Evolutionary conservation across 2,888 invertebrate species (phyloP), one percentile per base, ranked within the genome.

Genomic region (Tinea semifulvella): DNA sequence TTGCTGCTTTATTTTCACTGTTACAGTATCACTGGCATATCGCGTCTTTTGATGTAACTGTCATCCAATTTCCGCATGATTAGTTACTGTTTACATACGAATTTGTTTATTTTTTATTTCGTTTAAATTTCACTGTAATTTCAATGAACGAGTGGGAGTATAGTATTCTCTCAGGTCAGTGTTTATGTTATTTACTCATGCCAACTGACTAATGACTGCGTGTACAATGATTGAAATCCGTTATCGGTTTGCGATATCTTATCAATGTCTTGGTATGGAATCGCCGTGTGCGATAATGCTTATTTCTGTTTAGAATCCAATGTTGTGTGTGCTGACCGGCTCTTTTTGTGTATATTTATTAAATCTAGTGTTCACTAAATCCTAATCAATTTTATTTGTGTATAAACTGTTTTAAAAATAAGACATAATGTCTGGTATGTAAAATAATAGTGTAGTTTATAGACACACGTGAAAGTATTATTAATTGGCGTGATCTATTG

Each of bases 41-140:
- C 14, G 22, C 22, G 2, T 10, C 2, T 60, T 63, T 61, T 58
- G 59, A 63, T 57, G 53, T 54, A 62, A 65, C 56, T 54, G 19
- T 11, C 5, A 4, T 5, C n/a, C 11, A 27, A 27, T 27, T 27
- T 27, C 27, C 27, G 27, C 27, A 27, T 27, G n/a, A 27, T 27
- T 27, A n/a, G 31, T 31, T 31, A n/a, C n/a, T n/a, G n/a, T n/a
- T n/a, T n/a, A n/a, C n/a, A n/a, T n/a, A n/a, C n/a, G 31, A 13
- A 14, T 31, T 31, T 13, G 6, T 31, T 13, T 31, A 31, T 14
- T 31, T 31, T 2, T 31, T 31, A 13, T 14, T 5, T n/a, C n/a
- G 6, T 22, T 22, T 22, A 5, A 22, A 22, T 22, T 22, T 22
- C 5, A 22, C 6, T 22, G 22, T 22, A 13, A 36, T 5, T 36